Evolutionary conservation across 2,888 invertebrate genomes (phyloP), one percentile per base, ranked within the genome.

Genomic region (Melinopterus prodromus): DNA sequence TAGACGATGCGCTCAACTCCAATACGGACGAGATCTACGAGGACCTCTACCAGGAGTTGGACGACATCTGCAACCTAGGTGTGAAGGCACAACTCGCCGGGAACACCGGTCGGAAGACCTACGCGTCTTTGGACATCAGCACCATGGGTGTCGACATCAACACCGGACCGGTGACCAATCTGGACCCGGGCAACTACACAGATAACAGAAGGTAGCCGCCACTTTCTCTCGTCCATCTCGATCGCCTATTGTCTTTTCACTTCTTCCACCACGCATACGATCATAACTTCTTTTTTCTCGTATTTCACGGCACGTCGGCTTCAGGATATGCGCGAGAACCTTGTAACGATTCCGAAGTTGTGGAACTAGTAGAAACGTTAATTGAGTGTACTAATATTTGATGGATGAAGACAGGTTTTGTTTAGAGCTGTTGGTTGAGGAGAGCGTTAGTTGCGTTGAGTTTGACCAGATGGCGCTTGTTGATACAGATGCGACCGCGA

Each of bases 1-100:
- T 96, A 87, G 95, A 95, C 90, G 95, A 95, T 85, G 95, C 94
- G 77, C 91, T 93, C 86, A 94, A 94, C 88, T 93, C 92, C 84
- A 93, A 93, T 89, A 90, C 91, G 78, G 91, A 91, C 81, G 90
- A 91, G 76, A 88, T 95, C 83, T 95, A 94, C 91, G 93, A 93
- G 86, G 94, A 95, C 86, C 91, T 95, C 80, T 95, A 94, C 90
- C 92, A 92, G 87, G 93, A 93, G 87, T 86, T 91, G 85, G 90
- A 91, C 84, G 90, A 90, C 79, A 93, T 93, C 84, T 91, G 91
- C 87, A 91, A 92, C 83, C 89, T 92, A 80, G 91, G 92, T 83
- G 91, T 91, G 78, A 91, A 91, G 85, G 90, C 91, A 84, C 86
- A 87, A 90, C 86, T 83, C 80, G 81, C 83, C 77, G 82, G 92